Conservation (phyloP, 2,888 invertebrate species). For the Panzeria rudis region DNA sequence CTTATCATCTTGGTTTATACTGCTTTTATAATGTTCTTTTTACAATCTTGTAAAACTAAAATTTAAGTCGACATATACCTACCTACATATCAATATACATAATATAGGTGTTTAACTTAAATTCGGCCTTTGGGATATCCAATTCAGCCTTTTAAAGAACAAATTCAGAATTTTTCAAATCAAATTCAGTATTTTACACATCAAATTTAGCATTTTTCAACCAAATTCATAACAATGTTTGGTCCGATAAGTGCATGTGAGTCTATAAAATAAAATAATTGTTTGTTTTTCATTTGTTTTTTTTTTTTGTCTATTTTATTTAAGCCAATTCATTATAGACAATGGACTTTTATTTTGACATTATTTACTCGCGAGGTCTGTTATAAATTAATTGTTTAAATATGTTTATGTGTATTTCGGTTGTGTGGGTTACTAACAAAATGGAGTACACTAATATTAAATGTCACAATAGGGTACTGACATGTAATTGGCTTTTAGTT, state of each 20-base stretch:
- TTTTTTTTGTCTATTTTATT: not conserved
- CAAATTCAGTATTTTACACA: no score
- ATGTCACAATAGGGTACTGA: constrained; percentile 68
- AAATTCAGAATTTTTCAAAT: no score
- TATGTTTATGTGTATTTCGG: not conserved
- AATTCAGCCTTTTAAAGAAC: no score
- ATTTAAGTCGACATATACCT: no score
- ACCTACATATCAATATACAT: no score
- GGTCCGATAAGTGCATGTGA: not conserved
- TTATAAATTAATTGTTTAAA: constrained; percentile 28
- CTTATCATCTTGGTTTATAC: no score
- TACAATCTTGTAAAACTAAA: no score
- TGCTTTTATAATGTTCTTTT: no score
- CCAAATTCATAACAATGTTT: not conserved
- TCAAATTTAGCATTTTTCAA: no score
- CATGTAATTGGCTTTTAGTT: constrained; percentile 65
- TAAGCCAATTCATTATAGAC: not conserved
- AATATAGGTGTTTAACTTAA: no score
- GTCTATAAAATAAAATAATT: not conserved
- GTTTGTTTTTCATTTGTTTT: not conserved
- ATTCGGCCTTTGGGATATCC: no score
- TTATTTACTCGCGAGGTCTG: constrained; percentile 14
- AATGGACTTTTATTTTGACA: constrained; percentile 31
- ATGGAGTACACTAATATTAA: constrained; percentile 71
- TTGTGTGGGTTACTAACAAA: constrained; percentile 49